A percentile compares a stretch with the other conserved stretches of the same genome.
phyloP scores from a whole-genome alignment of 2,113 vertebrate genomes.

The Etheostoma cragini region DNA sequence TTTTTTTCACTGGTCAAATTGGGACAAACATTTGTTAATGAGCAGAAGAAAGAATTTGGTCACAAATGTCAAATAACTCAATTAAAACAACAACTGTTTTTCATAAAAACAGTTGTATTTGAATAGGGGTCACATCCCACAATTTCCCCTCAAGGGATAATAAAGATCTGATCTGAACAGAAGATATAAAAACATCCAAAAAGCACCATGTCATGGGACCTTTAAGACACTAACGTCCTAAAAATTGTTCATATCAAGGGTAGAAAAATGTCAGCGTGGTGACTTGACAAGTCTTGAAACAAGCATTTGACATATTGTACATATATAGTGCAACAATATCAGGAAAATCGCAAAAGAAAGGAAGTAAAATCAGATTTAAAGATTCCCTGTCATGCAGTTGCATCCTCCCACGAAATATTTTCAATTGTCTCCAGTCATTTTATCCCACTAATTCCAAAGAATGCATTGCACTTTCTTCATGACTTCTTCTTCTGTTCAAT shows the following conservation, averaged over 20 bases:
- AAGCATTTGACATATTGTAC: neutral
- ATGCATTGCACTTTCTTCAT: neutral
- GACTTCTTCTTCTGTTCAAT: neutral
- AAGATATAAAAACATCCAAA: no score
- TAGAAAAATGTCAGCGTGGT: neutral
- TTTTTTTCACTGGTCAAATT: conserved; percentile 10
- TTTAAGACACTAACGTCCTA: no score
- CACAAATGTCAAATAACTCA: neutral
- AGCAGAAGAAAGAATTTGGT: neutral
- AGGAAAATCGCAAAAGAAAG: neutral
- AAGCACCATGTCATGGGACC: no score
- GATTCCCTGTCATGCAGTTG: neutral
- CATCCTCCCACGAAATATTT: neutral
- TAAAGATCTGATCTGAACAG: no score
- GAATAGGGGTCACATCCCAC: neutral
- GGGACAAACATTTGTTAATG: neutral
- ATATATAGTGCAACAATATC: neutral
- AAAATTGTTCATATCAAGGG: neutral
- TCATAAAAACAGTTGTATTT: no score
- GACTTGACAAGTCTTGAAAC: neutral
- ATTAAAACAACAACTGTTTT: no score
- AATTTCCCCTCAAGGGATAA: no score
- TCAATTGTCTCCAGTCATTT: neutral
- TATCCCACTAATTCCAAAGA: neutral
- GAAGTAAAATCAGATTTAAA: neutral